Base-by-base conservation (phyloP, 2,113 vertebrate genomes). In the Natator depressus region DNA sequence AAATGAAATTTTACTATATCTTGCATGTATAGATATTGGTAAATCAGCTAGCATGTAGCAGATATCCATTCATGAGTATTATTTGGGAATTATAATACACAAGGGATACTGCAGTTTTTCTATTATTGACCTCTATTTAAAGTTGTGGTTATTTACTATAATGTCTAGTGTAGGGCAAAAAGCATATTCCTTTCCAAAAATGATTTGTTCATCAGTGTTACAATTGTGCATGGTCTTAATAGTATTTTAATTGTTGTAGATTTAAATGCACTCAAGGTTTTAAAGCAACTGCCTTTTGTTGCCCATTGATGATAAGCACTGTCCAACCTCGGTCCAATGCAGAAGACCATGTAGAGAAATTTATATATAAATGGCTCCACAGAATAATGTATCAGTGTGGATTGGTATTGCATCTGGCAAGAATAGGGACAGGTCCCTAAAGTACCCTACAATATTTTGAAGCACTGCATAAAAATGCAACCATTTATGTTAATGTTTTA, bases 351-450 rank as follows among this genome's bases (percentile, higher is more conserved):
- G 87, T 62, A 54, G 86, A 88, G 31, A 89, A 55, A 10, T 84
- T 50, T 86, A 22, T 8, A n/a, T 59, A 31, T 53, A 94, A 96
- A 94, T 89, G 95, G 69, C 81, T 96, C 62, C 24, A 57, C 81
- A 88, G 79, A 92, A 95, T 96, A 88, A 91, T 69, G 95, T 83
- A 85, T 5, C 57, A 59, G 84, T 55, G 92, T 42, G 11, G 10
- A 46, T 89, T 91, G 51, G 29, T 82, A 29, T 12, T 93, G 78
- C 75, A 82, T 47, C 85, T 90, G 20, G 20, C 24, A 79, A 91
- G 90, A 76, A 38, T 14, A 47, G 80, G 80, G 9, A 10, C 84
- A 82, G 42, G 14, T 69, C 1, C 51, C 81, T 24, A 6, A 25
- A 55, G 57, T 78, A 55, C 19, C 4, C 22, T 10, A 35, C 3